Evolutionary conservation across 2,888 invertebrate species (phyloP), one percentile per base, ranked within the genome.

Genomic region (Caenorhabditis wallacei): DNA sequence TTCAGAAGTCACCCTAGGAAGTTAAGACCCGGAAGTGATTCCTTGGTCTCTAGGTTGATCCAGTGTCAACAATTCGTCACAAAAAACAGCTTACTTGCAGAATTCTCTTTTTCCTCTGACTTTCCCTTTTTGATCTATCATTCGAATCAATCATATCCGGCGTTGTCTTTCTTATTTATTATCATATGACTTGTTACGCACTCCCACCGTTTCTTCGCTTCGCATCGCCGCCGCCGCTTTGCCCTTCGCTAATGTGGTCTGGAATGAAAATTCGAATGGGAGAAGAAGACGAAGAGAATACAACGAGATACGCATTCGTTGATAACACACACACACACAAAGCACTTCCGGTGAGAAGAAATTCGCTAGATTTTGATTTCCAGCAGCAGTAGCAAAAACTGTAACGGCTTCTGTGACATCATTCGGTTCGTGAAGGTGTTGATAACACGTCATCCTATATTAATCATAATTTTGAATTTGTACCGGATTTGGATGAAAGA

Each of bases 281-380:
- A 54, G 30, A 56, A 43, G 30, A 71, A 71, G 51, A 72, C 63
- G 40, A 35, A 56, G 26, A 37, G 18, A 40, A 68, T 22, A 37
- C 24, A 18, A 24, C 13, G 69, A 69, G 24, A 35, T 57, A 59
- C 66, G 57, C 76, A 57, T 61, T 66, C 72, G n/a, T 53, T 69
- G 76, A 76, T 76, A 76, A 76, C 8, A 24, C 11, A 37, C 35
- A n/a, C 56, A 10, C 4, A 57, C 54, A 57, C 75, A 76, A 68
- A 59, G 75, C 66, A 69, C 68, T 76, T 76, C 76, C 76, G 76
- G 76, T 61, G n/a, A n/a, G n/a, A n/a, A n/a, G n/a, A n/a, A n/a
- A n/a, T n/a, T n/a, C n/a, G n/a, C n/a, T n/a, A n/a, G n/a, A n/a
- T n/a, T n/a, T n/a, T n/a, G n/a, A n/a, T n/a, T n/a, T n/a, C n/a